Evolutionary conservation across 2,888 invertebrate species (phyloP).

Genomic region (Dexiosoma caninum): DNA sequence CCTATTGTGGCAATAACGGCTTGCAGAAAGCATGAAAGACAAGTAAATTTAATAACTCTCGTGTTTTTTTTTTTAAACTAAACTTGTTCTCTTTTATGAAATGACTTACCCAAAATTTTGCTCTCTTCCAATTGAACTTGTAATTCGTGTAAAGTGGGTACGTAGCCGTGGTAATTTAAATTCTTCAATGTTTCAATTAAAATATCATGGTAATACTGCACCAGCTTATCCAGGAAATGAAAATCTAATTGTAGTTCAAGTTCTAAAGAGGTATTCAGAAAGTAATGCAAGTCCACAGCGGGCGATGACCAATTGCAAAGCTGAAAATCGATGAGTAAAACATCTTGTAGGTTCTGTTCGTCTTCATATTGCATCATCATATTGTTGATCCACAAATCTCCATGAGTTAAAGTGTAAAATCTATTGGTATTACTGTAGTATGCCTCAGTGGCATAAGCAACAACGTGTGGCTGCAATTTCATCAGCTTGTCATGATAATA

Average conservation of each 20-base stretch:
- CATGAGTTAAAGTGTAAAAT: slow-evolving; percentile 72
- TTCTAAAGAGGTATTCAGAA: slow-evolving; percentile 72
- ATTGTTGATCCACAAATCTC: slow-evolving; percentile 75
- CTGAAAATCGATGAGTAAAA: slow-evolving; percentile 75
- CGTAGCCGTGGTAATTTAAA: slow-evolving; percentile 68
- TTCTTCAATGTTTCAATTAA: slow-evolving; percentile 68
- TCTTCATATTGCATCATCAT: slow-evolving; percentile 67
- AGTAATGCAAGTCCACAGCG: slow-evolving; percentile 74
- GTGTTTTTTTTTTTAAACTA: too few relatives aligned
- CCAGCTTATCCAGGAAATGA: slow-evolving; percentile 69
- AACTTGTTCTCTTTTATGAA: too few relatives aligned
- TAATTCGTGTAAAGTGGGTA: slow-evolving; percentile 72
- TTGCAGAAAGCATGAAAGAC: too few relatives aligned
- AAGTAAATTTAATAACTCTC: too few relatives aligned
- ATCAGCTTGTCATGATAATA: slow-evolving; percentile 71
- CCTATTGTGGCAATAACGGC: slow-evolving; percentile 67
- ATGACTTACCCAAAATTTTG: slow-evolving; percentile 71
- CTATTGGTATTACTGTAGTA: slow-evolving; percentile 64
- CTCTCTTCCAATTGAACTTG: slow-evolving; percentile 70
- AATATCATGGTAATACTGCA: slow-evolving; percentile 72
- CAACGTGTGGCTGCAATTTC: slow-evolving; percentile 67
- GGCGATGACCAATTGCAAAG: slow-evolving; percentile 74
- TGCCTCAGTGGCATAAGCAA: slow-evolving; percentile 71
- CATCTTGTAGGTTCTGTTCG: slow-evolving; percentile 64
- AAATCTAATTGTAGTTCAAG: slow-evolving; percentile 66